Base-by-base conservation (phyloP, 92 coral and sea anemone genomes). In the Nematostella vectensis region DNA sequence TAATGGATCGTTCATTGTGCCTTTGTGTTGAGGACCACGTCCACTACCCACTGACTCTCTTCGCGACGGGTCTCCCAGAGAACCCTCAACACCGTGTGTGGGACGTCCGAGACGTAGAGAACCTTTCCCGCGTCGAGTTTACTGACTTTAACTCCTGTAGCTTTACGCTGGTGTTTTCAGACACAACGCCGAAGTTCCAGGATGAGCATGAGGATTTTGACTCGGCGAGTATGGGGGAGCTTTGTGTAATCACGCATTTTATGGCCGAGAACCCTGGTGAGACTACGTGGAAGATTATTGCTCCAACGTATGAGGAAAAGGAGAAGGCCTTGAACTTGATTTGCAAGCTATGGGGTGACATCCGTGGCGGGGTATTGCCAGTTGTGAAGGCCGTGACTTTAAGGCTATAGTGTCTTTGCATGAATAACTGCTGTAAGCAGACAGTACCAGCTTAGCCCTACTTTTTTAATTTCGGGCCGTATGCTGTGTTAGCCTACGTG, bases 61-160 rank as follows among this genome's bases (percentile, higher is more conserved):
- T 93, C 50, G 94, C 89, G n/a, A 93, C 95, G 26, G 99, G 96
- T 37, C 87, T 93, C 67, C 99, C 99, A 75, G 61, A 78, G 67
- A 77, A 68, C 76, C 80, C 88, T 38, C 96, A 80, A 48, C 81
- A 93, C 61, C 82, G 72, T 27, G 78, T 93, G 26, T 84, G 78
- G 70, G 87, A 82, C 60, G 54, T 93, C 57, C 85, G 99, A 67
- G 88, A 82, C 48, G 72, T 87, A 19, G 62, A 78, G 58, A 61
- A 86, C 27, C 47, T 93, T 61, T 86, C 89, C 42, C 95, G 99
- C 33, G 88, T 93, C 6, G 99, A 93, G 54, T 87, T 93, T 75
- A 74, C 85, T 29, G 99, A 85, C 61, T 93, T 87, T 40, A 82
- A 82, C 71, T 71, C 99, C 58, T 88, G 89, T 29, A 88, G 82